These are phyloP conservation scores for Lasioglossum baleicum DNA, from an alignment of 1,140 invertebrate species.

Conservation along the genomic window DNA sequence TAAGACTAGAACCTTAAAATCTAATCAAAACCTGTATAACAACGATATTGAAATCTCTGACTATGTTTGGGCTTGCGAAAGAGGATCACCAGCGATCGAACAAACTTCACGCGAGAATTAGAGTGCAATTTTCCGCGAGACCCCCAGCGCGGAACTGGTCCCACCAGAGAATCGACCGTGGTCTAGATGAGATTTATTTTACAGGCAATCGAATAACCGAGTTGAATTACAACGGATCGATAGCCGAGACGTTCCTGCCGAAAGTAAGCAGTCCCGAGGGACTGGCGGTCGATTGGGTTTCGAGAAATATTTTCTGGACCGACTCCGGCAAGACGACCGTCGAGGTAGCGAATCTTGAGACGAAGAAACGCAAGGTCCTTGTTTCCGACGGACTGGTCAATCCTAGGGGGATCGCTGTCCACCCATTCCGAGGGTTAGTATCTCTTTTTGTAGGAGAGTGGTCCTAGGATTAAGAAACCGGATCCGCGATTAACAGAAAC, in stretches of 20 bases:
- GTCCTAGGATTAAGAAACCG: not conserved
- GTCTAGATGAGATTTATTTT: conserved; percentile 44
- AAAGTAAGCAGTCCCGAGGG: conserved; percentile 95
- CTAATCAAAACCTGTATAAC: too few relatives aligned
- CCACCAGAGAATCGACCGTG: too few relatives aligned
- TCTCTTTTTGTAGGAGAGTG: not conserved
- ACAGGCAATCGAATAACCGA: conserved; percentile 73
- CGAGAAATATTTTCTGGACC: conserved; percentile 96
- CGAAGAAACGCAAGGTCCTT: conserved; percentile 87
- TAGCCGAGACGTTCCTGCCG: conserved; percentile 75
- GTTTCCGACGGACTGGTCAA: conserved; percentile 90
- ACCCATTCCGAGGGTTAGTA: conserved; percentile 90
- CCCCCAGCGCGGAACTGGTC: too few relatives aligned
- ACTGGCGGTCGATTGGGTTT: conserved; percentile 94
- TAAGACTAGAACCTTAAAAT: too few relatives aligned
- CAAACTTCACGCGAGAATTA: not conserved
- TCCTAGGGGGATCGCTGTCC: conserved; percentile 96
- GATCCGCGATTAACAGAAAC: not conserved
- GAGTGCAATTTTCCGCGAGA: not conserved
- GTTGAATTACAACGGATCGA: conserved; percentile 74
- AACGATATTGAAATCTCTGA: too few relatives aligned
- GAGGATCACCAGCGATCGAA: not conserved
- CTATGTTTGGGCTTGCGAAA: too few relatives aligned
- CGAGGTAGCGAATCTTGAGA: conserved; percentile 93
- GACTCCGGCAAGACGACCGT: conserved; percentile 94